Base-by-base conservation (phyloP, 2,797 vertebrate genomes). In the Melanotaenia maccullochi region DNA sequence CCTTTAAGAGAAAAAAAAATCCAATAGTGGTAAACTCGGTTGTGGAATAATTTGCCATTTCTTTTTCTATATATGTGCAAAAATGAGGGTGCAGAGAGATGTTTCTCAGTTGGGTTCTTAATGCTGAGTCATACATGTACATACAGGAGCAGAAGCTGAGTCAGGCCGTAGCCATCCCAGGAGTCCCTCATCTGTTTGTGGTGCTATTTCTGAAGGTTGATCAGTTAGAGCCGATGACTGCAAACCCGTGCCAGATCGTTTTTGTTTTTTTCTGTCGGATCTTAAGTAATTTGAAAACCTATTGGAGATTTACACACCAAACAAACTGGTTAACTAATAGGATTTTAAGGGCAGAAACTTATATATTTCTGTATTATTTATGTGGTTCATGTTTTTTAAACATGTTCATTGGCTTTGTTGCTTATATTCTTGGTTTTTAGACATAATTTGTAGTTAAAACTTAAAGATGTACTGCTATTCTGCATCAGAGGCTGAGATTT, bases 331-430 rank as follows among this genome's bases (percentile, higher is more conserved):
- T 36, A 60, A 33, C 22, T 32, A 30, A 44, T 74, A 56, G 30
- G 40, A 60, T 58, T 52, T 44, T 52, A 54, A 57, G 47, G 40
- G 51, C 40, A 60, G 32, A 71, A 54, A 33, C 1, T 0, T 75
- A 61, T 73, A 68, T 73, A 60, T 73, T 70, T 89, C 59, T 75
- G 22, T 61, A 64, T 82, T 82, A 80, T 86, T 79, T 83, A 75
- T 83, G 71, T 42, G 67, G 68, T 67, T 52, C 9, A 24, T 49
- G 35, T 67, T 52, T 8, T 44, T 75, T 8, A 59, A 35, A 65
- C n/a, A n/a, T 56, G 20, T 59, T 70, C 25, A 52, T 35, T 3
- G 51, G 22, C 25, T 14, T 30, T 36, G 18, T 65, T 71, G 22
- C 16, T 68, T 16, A 68, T 33, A 25, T 47, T 57, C 55, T 33